Conservation (phyloP, 2,888 invertebrate species). For the Pyrrhia umbra region DNA sequence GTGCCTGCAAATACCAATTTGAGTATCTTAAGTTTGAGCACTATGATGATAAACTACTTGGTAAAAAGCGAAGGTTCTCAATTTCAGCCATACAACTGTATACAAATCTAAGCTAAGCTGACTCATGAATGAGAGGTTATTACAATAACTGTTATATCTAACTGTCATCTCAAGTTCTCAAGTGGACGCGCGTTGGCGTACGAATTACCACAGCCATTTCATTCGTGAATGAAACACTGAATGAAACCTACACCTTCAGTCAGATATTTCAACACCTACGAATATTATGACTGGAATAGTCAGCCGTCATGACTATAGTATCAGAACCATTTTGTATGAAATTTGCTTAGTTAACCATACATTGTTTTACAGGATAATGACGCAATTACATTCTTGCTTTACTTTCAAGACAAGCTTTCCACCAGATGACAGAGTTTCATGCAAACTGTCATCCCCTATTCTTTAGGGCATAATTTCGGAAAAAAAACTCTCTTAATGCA, state of each 20-base stretch:
- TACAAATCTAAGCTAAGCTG: slow-evolving; percentile 14
- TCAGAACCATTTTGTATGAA: not conserved
- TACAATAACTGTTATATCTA: slow-evolving; percentile 33
- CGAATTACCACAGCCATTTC: slow-evolving; percentile 28
- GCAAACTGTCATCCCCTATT: too few relatives aligned
- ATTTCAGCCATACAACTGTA: not conserved
- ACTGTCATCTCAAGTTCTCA: slow-evolving; percentile 40
- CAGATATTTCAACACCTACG: slow-evolving; percentile 48
- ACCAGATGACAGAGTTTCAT: too few relatives aligned
- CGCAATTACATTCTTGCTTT: too few relatives aligned
- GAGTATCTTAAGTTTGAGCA: too few relatives aligned
- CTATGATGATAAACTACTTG: too few relatives aligned
- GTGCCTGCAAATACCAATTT: too few relatives aligned
- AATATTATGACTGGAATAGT: slow-evolving; percentile 5
- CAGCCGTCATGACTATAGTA: not conserved
- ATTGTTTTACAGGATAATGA: not conserved
- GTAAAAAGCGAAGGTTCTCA: not conserved
- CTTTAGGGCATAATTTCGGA: too few relatives aligned
- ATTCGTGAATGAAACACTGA: slow-evolving; percentile 47
- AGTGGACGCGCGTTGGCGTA: slow-evolving; percentile 44
- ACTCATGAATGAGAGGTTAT: slow-evolving; percentile 44
- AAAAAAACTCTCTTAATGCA: too few relatives aligned
- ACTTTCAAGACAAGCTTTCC: too few relatives aligned
- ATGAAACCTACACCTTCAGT: slow-evolving; percentile 43
- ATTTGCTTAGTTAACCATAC: not conserved